Base-by-base conservation (phyloP, 2,888 invertebrate species). In the Zaprionus lineosus region DNA sequence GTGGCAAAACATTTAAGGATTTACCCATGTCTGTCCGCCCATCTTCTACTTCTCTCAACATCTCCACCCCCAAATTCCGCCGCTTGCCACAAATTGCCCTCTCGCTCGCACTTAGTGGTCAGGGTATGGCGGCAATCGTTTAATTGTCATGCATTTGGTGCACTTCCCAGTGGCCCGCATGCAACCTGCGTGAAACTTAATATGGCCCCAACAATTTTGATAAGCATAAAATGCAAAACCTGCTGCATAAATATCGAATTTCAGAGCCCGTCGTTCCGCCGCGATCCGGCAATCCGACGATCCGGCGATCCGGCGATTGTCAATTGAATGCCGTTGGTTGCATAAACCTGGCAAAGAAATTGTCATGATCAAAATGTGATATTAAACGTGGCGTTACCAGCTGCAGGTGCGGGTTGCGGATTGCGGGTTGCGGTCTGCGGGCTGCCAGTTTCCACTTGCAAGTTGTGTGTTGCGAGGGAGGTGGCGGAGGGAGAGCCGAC, bases 291-390 rank as follows among this genome's bases (percentile, higher is more conserved):
- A 37, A 41, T 50, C 3, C 58, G 19, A 40, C 31, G 14, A 60
- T 59, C 59, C 64, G 16, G 12, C 66, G 36, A 48, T 24, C 11
- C 70, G 41, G 48, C 62, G 86, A 86, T 86, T 86, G 86, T 87
- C 84, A 86, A 87, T 87, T 86, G 86, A 81, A 75, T 70, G 81
- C 76, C 78, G 72, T 75, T 75, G 86, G 86, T 86, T 87, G 87
- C 86, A 86, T 87, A 86, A 86, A 87, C 84, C 85, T 86, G 82
- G 82, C 79, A 84, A 86, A 82, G 86, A 86, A 86, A 87, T 87
- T 86, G 86, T 87, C 86, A 86, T 86, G 86, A 86, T 86, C 87
- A 82, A 84, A 86, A 86, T 79, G 84, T 78, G 84, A 84, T 78
- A 78, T 78, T 78, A 82, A 82, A 84, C 81, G 82, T 77, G 68